These are phyloP conservation scores for Manis crassicaudata DNA, from an alignment of 2,797 vertebrate genomes.

Conservation along the genomic window DNA sequence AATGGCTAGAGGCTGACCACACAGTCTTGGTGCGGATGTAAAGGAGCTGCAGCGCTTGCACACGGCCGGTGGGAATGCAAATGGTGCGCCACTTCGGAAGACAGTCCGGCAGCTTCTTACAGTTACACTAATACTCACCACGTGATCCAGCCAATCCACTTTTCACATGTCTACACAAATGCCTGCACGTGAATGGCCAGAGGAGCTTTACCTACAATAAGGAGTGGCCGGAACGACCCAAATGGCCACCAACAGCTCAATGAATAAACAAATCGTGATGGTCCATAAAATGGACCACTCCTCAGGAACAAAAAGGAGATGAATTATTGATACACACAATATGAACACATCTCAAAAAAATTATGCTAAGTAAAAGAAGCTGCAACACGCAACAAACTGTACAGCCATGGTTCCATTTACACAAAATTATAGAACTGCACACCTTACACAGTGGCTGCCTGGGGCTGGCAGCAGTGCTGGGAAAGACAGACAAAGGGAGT, in stretches of 20 bases:
- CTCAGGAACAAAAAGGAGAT: not conserved
- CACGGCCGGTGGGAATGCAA: not conserved
- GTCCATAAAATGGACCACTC: not conserved
- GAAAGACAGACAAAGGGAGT: not conserved
- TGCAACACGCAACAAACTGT: not conserved
- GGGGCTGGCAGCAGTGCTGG: accelerated
- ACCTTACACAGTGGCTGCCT: not conserved
- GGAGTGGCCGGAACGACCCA: not conserved
- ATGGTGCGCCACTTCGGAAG: not conserved
- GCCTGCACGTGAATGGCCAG: not conserved
- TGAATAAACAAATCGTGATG: not conserved
- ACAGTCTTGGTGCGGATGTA: not conserved
- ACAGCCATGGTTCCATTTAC: not conserved
- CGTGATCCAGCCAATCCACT: not conserved
- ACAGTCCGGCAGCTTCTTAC: not conserved
- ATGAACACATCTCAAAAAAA: slow-evolving; percentile 12
- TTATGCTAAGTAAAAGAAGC: not conserved
- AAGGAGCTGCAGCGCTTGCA: not conserved
- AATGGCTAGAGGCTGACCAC: not conserved
- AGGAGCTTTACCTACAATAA: not conserved
- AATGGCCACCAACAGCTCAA: not conserved
- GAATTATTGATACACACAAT: not conserved
- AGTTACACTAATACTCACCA: not conserved
- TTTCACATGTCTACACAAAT: not conserved
- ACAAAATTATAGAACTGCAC: not conserved